Evolutionary conservation across 2,113 vertebrate species (phyloP), one percentile per base, ranked within the genome.

Genomic region (Seriola aureovittata): DNA sequence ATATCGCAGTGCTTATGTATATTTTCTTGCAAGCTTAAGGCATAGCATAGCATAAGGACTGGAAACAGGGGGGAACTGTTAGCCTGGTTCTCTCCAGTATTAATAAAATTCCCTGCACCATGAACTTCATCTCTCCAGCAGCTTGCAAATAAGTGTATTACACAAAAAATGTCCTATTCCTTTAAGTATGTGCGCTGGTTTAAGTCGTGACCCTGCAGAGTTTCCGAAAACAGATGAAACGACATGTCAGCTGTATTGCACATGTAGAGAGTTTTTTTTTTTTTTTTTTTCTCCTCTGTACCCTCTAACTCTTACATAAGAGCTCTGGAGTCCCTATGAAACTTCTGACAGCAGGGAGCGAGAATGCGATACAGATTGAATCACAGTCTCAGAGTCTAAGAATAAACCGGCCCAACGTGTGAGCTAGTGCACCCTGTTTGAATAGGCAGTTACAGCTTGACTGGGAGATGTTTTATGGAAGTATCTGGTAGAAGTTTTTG

Each of bases 401-500:
- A 85, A 75, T 71, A 86, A 80, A 76, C 63, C 0, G 71, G 46
- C 32, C 19, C 0, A 82, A 67, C 32, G 71, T 71, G 77, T 77
- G 60, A 88, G 48, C 77, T 63, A 58, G 46, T 36, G 63, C 78
- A 29, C 12, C 25, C 8, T 4, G 66, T n/a, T 75, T 55, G 11
- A 64, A 76, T 11, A 12, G 23, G 16, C 40, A 38, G 21, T 67
- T 60, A 50, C 19, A 19, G 40, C 7, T 58, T 69, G 42, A 79
- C 34, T 50, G n/a, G 54, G 59, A 60, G 74, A 52, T 82, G 77
- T 79, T 76, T 87, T 75, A 82, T 81, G 70, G 63, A 78, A 77
- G 67, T 59, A 59, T 80, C 50, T 82, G 55, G 52, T 68, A 8
- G 58, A 83, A 3, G 55, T 50, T 59, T 58, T 62, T 79, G 73